These are phyloP conservation scores for Ephialtes manifestator DNA, from an alignment of 2,888 invertebrate species.

Conservation along the genomic window DNA sequence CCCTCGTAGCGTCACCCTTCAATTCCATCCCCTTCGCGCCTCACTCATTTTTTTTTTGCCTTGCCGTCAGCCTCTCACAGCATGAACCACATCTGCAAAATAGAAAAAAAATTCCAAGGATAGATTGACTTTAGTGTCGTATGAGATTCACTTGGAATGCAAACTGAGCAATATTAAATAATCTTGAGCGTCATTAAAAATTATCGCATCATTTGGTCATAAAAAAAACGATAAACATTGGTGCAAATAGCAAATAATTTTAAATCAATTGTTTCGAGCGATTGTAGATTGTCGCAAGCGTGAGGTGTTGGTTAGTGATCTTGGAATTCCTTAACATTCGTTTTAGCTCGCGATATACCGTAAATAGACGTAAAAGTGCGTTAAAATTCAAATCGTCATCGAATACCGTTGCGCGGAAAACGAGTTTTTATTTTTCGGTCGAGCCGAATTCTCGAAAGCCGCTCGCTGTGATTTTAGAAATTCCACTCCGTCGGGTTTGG, in stretches of 20 bases:
- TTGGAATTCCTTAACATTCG: slow-evolving; percentile 9
- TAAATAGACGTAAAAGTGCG: slow-evolving; percentile 3
- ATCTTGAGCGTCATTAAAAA: too few species aligned
- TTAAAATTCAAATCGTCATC: slow-evolving; percentile 56
- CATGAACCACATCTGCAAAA: slow-evolving; percentile 82
- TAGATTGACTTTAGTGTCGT: neutral
- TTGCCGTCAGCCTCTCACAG: slow-evolving; percentile 71
- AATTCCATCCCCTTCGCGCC: slow-evolving; percentile 26
- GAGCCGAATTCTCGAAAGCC: too few species aligned
- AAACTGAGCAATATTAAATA: too few species aligned
- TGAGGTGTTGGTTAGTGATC: neutral
- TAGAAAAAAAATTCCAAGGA: neutral
- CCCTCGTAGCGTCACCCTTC: slow-evolving; percentile 21
- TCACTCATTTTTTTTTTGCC: slow-evolving; percentile 33
- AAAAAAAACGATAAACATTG: too few species aligned
- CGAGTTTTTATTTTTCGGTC: slow-evolving; percentile 43
- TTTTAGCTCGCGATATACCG: neutral
- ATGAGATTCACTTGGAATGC: too few species aligned
- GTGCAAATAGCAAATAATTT: neutral
- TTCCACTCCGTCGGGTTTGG: neutral
- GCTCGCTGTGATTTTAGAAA: neutral
- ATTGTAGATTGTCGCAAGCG: neutral
- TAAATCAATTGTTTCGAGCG: neutral
- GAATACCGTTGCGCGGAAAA: slow-evolving; percentile 56
- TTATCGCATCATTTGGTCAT: too few species aligned